Conservation (phyloP, 1,140 invertebrate genomes). For the Gyrodactylus bullatarudis region DNA sequence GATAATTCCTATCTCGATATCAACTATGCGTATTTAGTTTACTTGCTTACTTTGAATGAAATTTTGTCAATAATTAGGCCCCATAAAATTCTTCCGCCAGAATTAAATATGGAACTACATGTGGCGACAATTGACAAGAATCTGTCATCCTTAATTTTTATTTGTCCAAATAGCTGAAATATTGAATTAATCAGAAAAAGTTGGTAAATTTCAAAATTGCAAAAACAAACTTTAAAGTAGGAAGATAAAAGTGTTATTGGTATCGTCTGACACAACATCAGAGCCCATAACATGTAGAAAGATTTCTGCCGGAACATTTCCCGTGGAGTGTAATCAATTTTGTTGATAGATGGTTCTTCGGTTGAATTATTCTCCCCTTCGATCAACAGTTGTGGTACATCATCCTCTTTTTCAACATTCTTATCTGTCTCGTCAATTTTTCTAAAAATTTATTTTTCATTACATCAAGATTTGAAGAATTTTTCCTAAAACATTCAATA, state of each 20-base stretch:
- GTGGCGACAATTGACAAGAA: conserved; percentile 22
- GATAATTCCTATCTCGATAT: too few species aligned
- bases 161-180: conserved; percentile 20
- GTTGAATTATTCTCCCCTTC: neutral
- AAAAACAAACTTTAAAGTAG: neutral
- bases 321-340: neutral
- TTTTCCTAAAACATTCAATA: too few species aligned
- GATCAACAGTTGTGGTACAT: neutral
- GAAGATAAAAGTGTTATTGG: neutral
- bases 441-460: too few species aligned
- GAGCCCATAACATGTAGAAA: neutral
- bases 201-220: too few species aligned
- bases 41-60: conserved; percentile 15
- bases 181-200: too few species aligned
- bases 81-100: conserved; percentile 20
- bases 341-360: neutral
- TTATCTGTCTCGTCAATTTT: too few species aligned
- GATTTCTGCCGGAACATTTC: neutral
- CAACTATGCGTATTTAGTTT: too few species aligned
- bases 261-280: neutral
- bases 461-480: too few species aligned
- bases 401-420: neutral
- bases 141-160: conserved; percentile 21
- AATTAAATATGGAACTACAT: conserved; percentile 23
- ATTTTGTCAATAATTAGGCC: conserved; percentile 18